These are phyloP conservation scores for Drosophila virilis DNA, from an alignment of 1,140 invertebrate genomes.

Conservation along the genomic window DNA sequence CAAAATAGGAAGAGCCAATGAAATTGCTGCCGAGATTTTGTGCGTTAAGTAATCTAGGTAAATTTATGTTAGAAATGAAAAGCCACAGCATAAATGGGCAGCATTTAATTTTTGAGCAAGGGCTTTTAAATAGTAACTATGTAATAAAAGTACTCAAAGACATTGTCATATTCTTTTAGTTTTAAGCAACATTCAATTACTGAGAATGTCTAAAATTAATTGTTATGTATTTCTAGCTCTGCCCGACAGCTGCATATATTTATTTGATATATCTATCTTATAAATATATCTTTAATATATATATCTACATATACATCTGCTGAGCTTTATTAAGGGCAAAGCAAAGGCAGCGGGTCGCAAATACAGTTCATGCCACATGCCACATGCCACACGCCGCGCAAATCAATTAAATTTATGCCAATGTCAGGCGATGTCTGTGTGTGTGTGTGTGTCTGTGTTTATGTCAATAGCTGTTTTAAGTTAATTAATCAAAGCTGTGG, in stretches of 20 bases:
- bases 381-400: slow-evolving; percentile 28
- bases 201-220: no score
- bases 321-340: slow-evolving; percentile 47
- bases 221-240: no score
- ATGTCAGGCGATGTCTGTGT: slow-evolving; percentile 50
- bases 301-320: neutral
- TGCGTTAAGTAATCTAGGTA: slow-evolving; percentile 5
- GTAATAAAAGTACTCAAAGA: no score
- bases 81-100: neutral
- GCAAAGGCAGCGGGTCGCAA: slow-evolving; percentile 23
- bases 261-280: no score
- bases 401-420: slow-evolving; percentile 78
- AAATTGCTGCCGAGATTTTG: slow-evolving; percentile 8
- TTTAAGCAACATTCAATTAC: no score
- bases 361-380: slow-evolving; percentile 11
- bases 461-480: slow-evolving; percentile 74
- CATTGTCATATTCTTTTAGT: no score
- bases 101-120: no score
- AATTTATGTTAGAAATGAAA: slow-evolving; percentile 3
- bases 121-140: no score
- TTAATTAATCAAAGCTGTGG: slow-evolving; percentile 78
- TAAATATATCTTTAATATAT: neutral
- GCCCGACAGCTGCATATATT: no score
- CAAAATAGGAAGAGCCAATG: neutral
- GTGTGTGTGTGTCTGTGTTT: slow-evolving; percentile 26